Conservation (phyloP, 2,888 invertebrate species). For the Sarcophaga carnaria region DNA sequence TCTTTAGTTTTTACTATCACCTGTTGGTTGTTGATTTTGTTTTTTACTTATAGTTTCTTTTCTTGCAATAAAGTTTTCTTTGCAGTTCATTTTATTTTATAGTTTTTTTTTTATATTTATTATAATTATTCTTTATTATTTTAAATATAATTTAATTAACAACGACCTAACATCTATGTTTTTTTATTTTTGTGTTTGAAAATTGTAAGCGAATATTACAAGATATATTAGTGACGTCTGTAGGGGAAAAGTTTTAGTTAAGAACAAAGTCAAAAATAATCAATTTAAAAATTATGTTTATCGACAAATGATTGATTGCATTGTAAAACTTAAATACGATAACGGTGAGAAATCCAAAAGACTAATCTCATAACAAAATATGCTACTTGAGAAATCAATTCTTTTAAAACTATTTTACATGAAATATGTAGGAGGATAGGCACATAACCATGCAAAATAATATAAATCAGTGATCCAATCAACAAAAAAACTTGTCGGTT, state of each 20-base stretch:
- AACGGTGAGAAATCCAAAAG: not conserved
- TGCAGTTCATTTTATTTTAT: constrained; percentile 68
- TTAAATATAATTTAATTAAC: constrained; percentile 78
- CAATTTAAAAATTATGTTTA: not conserved
- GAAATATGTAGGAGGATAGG: not conserved
- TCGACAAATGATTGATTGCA: not conserved
- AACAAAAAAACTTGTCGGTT: not conserved
- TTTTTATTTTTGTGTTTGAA: constrained; percentile 66
- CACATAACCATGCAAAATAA: not conserved
- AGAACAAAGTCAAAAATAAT: constrained; percentile 11
- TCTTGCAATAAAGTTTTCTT: constrained; percentile 69
- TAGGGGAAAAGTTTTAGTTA: not conserved
- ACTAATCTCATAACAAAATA: not conserved
- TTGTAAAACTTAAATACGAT: not conserved
- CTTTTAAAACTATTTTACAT: not conserved
- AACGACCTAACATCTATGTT: constrained; percentile 74
- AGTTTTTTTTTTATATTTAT: constrained; percentile 71
- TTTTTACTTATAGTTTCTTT: constrained; percentile 50
- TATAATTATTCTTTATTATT: constrained; percentile 74
- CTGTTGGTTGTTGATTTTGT: constrained; percentile 68
- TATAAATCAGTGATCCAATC: not conserved
- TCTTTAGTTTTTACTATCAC: constrained; percentile 68
- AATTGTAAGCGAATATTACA: constrained; percentile 76
- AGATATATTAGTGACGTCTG: constrained; percentile 58
- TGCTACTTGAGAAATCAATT: not conserved